Base-by-base conservation (phyloP, 2,797 vertebrate species). In the Hippoglossus hippoglossus region DNA sequence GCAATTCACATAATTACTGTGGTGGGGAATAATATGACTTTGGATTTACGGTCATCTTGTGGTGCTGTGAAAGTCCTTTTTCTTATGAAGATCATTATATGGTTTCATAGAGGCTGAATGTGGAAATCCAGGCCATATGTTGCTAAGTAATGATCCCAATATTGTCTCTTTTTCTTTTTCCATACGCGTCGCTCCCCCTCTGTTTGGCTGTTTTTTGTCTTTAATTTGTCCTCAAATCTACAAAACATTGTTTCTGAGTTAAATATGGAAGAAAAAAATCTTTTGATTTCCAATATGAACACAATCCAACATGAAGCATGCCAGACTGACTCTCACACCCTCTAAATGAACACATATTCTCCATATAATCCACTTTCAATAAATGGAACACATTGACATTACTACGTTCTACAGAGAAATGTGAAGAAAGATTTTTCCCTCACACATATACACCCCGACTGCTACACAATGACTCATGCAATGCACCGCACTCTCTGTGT, bases 81-180 rank as follows among this genome's bases (percentile, higher is more conserved):
- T 90, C 81, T 79, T 80, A 91, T 88, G 89, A 91, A 91, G 73
- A 90, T 91, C 83, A 90, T 89, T 88, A 86, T 77, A 72, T 81
- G 81, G 79, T 83, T 83, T 87, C 62, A 81, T 73, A 83, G 67
- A 76, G 73, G 21, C 75, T 83, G 71, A 63, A 69, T 77, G 84
- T 84, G 85, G 71, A 90, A 92, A 91, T 56, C 84, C 63, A 24
- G 69, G 81, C 82, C 83, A 85, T 83, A 58, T 89, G 91, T 78
- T 81, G 80, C 84, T 75, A 50, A 58, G 80, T 79, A 83, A 87
- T 85, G 84, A 28, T 76, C 28, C 72, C 91, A 82, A 91, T 84
- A 64, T 80, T 86, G 76, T 79, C 71, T 81, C 59, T 65, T 58
- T 81, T 58, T 81, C 53, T 78, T 85, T 80, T 82, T 86, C 57